These are phyloP conservation scores for Urocyon cinereoargenteus DNA, from an alignment of 2,797 vertebrate genomes.

Conservation along the genomic window DNA sequence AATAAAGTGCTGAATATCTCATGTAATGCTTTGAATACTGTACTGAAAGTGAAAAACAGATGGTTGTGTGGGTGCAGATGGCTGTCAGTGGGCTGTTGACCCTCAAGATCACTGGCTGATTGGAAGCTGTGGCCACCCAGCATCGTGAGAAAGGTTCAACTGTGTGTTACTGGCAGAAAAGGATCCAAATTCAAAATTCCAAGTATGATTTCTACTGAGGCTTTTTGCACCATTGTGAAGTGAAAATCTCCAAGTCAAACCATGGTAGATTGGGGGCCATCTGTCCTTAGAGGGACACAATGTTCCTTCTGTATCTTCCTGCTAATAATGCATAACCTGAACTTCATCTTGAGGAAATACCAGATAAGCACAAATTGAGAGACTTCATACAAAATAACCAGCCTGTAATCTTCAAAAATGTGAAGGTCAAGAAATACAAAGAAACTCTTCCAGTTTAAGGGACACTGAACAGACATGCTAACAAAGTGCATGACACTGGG, in stretches of 20 bases:
- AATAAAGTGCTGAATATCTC: background rate
- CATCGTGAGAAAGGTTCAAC: background rate
- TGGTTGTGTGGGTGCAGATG: background rate
- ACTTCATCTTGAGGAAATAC: background rate
- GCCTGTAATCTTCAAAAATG: background rate
- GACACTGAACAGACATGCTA: background rate
- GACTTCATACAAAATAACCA: background rate
- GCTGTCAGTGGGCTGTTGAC: background rate
- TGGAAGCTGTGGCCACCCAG: background rate
- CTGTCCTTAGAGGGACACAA: background rate
- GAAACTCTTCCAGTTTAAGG: background rate
- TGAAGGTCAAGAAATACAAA: background rate
- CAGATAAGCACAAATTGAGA: background rate
- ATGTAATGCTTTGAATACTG: background rate
- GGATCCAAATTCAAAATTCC: background rate
- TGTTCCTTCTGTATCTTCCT: background rate
- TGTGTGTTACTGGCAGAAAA: background rate
- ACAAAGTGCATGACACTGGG: fast-evolving
- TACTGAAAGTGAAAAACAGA: background rate
- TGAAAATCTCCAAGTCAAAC: background rate
- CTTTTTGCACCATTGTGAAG: background rate
- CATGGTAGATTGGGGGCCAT: background rate
- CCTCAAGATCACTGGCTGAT: background rate
- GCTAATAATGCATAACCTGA: fast-evolving
- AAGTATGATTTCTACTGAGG: background rate